These are phyloP conservation scores for Drosophila jambulina DNA, from an alignment of 1,140 invertebrate genomes.

Conservation along the genomic window DNA sequence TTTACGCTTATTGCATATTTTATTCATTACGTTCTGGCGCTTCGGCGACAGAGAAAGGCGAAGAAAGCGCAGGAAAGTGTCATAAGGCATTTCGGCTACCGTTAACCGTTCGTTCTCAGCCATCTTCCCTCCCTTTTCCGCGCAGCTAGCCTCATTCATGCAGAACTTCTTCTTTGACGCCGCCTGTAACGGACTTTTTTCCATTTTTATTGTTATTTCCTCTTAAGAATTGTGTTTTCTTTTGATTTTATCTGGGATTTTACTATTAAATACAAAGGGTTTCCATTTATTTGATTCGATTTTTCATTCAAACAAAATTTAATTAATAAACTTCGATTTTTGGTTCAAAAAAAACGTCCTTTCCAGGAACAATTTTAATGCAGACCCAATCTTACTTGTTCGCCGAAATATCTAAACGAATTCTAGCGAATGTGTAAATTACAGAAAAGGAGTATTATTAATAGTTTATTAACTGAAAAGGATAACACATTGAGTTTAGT, in stretches of 20 bases:
- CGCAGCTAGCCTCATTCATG: neutral
- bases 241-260: neutral
- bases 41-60: slow-evolving; percentile 38
- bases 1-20: slow-evolving; percentile 81
- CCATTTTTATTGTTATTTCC: slow-evolving; percentile 43
- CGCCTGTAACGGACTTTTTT: slow-evolving; percentile 12
- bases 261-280: neutral
- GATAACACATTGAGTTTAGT: neutral
- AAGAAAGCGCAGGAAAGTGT: slow-evolving; percentile 61
- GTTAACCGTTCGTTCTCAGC: slow-evolving; percentile 14
- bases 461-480: neutral
- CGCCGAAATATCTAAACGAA: neutral
- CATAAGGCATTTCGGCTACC: slow-evolving; percentile 67
- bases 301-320: neutral
- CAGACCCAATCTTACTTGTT: neutral
- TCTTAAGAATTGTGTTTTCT: no score
- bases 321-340: neutral
- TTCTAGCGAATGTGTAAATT: neutral
- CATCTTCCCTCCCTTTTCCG: neutral
- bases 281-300: neutral
- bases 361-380: neutral
- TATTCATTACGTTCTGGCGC: slow-evolving; percentile 79
- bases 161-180: neutral
- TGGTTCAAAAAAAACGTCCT: no score
- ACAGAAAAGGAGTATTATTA: neutral